Conservation (phyloP, 2,888 invertebrate genomes). For the Athetis lepigone region DNA sequence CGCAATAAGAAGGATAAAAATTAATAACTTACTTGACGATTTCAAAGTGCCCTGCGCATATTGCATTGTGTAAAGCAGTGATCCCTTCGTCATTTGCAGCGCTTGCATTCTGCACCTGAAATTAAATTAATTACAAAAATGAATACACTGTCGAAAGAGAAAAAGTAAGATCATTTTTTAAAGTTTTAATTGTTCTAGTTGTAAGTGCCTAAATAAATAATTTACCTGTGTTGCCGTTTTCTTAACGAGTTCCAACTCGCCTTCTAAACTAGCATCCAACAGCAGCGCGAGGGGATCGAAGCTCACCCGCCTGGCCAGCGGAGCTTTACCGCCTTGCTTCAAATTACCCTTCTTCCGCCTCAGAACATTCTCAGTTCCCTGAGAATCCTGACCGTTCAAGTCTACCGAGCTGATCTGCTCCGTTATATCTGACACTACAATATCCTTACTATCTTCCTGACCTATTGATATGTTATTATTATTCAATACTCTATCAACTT, state of each 20-base stretch:
- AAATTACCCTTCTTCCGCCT: conserved; percentile 95
- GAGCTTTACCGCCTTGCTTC: conserved; percentile 94
- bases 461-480: conserved; percentile 74
- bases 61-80: conserved; percentile 99
- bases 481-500: conserved; percentile 84
- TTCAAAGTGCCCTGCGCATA: conserved; percentile 99
- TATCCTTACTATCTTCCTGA: conserved; percentile 84
- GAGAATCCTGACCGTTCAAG: conserved; percentile 89
- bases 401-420: conserved; percentile 89
- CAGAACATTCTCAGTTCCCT: conserved; percentile 89
- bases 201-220: not conserved
- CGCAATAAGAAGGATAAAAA: too few species aligned
- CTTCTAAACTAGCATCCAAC: conserved; percentile 99
- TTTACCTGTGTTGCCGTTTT: conserved; percentile 97
- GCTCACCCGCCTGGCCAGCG: conserved; percentile 96
- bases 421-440: conserved; percentile 83
- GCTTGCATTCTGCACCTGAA: conserved; percentile 97
- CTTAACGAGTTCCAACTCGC: conserved; percentile 98
- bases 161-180: not conserved
- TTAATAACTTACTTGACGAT: conserved; percentile 94
- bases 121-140: conserved; percentile 1
- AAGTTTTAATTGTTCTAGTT: too few species aligned
- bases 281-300: conserved; percentile 99
- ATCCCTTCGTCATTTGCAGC: conserved; percentile 99
- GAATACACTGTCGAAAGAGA: not conserved